Evolutionary conservation across 2,888 invertebrate genomes (phyloP).

Genomic region (Lochmaea crataegi): DNA sequence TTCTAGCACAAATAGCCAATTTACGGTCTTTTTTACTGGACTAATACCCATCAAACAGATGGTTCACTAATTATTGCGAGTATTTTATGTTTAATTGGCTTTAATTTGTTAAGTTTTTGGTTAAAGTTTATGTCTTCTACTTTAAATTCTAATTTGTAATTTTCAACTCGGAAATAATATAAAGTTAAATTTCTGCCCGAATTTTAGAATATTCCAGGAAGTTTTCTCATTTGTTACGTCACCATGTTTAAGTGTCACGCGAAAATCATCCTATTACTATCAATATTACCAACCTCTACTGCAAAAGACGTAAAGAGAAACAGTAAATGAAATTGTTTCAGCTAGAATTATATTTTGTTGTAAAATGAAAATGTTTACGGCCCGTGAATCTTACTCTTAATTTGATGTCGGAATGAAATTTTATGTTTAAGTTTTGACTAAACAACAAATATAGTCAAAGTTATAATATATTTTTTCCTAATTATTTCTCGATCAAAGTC

Average conservation of each 20-base stretch:
- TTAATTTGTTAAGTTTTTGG: background rate
- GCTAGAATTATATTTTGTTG: background rate
- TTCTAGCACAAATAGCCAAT: too few relatives aligned
- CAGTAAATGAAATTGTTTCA: background rate
- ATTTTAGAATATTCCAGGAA: background rate
- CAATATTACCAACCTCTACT: background rate
- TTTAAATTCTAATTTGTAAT: too few relatives aligned
- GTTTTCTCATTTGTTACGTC: background rate
- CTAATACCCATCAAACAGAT: too few relatives aligned
- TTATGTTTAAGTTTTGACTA: too few relatives aligned
- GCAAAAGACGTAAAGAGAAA: background rate
- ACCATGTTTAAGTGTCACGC: background rate
- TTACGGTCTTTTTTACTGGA: too few relatives aligned
- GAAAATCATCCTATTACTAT: background rate
- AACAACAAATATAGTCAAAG: too few relatives aligned
- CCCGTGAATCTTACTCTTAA: too few relatives aligned
- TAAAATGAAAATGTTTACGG: background rate
- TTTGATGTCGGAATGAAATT: too few relatives aligned
- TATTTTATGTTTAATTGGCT: too few relatives aligned
- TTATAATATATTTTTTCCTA: too few relatives aligned
- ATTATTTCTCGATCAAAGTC: too few relatives aligned
- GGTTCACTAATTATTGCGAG: too few relatives aligned
- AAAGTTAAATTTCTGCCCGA: background rate
- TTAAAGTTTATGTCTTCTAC: background rate
- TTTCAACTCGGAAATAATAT: background rate